phyloP scores from a whole-genome alignment of 30 jellyfish, hydroid and myxozoan genomes.

The Chrysaora quinquecirrha region DNA sequence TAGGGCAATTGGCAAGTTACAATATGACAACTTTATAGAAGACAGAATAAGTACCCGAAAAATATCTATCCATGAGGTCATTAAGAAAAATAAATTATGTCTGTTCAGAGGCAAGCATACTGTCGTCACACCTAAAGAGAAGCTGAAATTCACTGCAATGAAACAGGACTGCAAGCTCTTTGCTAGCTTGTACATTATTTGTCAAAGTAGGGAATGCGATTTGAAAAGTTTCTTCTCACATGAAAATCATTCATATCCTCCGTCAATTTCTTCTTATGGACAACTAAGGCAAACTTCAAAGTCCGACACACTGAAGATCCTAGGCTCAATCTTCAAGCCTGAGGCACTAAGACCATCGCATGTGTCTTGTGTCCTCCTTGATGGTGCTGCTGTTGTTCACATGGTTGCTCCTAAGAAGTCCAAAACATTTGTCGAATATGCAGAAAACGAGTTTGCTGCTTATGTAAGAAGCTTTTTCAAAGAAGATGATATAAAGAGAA shows the following conservation, averaged over 20 bases:
- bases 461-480: background rate
- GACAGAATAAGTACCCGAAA: background rate
- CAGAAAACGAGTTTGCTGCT: background rate
- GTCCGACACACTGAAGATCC: conserved; percentile 2
- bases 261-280: conserved; percentile 9
- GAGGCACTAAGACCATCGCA: conserved; percentile 5
- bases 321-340: background rate
- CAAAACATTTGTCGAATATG: conserved; percentile 7
- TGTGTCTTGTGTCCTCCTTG: background rate
- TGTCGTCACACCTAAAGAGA: background rate
- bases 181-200: conserved; percentile 3
- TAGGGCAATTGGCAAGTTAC: background rate
- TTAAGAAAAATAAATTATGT: background rate
- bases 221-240: background rate
- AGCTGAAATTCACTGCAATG: background rate
- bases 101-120: background rate
- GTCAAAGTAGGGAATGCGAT: conserved; percentile 1
- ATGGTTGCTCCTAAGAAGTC: conserved; percentile 7
- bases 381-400: conserved; percentile 28
- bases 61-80: background rate
- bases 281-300: conserved; percentile 9
- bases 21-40: background rate
- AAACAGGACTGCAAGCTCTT: conserved; percentile 22
- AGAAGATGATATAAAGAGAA: background rate
- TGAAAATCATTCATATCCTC: too few relatives aligned